Conservation (phyloP, 2,113 vertebrate genomes). For the Cacatua alba region DNA sequence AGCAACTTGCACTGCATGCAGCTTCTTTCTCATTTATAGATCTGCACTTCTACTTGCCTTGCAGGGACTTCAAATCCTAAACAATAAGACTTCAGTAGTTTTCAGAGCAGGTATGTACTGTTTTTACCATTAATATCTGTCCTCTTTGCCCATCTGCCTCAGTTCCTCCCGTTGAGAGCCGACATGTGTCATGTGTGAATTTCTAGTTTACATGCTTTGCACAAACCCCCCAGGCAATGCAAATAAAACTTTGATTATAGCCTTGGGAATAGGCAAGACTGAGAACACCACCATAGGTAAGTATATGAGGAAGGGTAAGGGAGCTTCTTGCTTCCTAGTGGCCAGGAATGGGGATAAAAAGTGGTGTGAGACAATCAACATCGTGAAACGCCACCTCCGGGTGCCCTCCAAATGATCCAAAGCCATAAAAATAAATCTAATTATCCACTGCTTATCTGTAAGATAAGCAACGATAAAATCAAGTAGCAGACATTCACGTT, state of each 20-base stretch:
- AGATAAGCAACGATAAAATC: neutral
- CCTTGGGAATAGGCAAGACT: neutral
- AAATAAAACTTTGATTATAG: neutral
- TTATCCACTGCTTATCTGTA: neutral
- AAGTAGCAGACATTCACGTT: neutral
- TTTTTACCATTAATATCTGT: neutral
- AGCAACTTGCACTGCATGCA: neutral
- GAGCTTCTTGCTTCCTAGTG: neutral
- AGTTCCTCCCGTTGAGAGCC: neutral
- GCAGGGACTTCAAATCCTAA: neutral
- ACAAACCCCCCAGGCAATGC: neutral
- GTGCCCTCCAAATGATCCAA: neutral
- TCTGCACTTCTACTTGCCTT: neutral
- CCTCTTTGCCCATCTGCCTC: neutral
- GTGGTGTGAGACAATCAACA: neutral
- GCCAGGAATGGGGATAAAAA: neutral
- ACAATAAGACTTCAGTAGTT: neutral
- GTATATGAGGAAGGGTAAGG: neutral
- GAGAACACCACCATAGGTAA: neutral
- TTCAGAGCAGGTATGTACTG: neutral
- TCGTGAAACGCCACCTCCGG: rapidly evolving
- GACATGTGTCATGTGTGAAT: neutral
- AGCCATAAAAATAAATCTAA: neutral
- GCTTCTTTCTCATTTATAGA: neutral
- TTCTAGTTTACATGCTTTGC: neutral